These are phyloP conservation scores for Todus mexicanus DNA, from an alignment of 2,797 vertebrate genomes.

Conservation along the genomic window DNA sequence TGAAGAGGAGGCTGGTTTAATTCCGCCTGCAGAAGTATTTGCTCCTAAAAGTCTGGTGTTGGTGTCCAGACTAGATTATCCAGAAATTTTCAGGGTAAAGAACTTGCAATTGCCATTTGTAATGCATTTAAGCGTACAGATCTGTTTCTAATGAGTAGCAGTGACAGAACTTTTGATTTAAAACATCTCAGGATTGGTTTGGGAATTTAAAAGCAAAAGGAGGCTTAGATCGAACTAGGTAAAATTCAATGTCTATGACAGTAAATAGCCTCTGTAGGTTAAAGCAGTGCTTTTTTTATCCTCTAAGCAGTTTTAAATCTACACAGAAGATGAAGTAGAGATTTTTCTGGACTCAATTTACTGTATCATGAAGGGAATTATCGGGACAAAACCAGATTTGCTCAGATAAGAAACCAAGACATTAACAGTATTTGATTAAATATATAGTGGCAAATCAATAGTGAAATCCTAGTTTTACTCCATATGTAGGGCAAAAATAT, in stretches of 20 bases:
- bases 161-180: background rate
- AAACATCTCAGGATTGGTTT: conserved; percentile 15
- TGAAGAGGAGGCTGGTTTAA: conserved; percentile 89
- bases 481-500: background rate
- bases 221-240: background rate
- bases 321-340: background rate
- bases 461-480: background rate
- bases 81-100: conserved; percentile 97
- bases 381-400: background rate
- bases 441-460: background rate
- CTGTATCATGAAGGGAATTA: background rate
- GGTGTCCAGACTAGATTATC: conserved; percentile 95
- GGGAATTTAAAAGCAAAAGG: conserved; percentile 31
- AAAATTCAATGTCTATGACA: conserved; percentile 6
- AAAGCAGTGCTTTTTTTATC: background rate
- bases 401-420: background rate
- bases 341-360: background rate
- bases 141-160: conserved; percentile 30
- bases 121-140: background rate
- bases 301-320: background rate
- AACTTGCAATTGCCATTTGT: conserved; percentile 24
- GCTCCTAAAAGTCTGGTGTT: conserved; percentile 98
- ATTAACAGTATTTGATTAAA: background rate
- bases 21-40: conserved; percentile 96
- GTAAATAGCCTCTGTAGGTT: background rate